These are phyloP conservation scores for Oikopleura vanhoeffeni DNA, from an alignment of 23 tunicate species.

Conservation along the genomic window DNA sequence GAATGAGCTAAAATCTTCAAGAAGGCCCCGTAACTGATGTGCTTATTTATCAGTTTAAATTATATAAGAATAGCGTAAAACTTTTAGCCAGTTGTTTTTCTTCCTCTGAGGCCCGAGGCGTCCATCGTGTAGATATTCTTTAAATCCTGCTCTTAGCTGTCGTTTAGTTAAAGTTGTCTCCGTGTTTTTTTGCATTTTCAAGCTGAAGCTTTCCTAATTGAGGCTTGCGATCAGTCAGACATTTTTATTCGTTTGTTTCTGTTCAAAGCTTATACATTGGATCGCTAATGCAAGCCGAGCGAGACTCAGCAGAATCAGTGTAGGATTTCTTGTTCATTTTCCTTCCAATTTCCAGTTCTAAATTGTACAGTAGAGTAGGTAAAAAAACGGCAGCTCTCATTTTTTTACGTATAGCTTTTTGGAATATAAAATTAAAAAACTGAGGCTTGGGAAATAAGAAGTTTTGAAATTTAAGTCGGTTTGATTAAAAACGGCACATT, in stretches of 20 bases:
- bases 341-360: conserved; percentile 61
- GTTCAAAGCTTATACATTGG: neutral
- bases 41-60: no score
- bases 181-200: neutral
- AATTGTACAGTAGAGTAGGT: no score
- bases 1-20: no score
- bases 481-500: no score
- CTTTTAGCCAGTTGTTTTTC: neutral
- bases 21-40: no score
- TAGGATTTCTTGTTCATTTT: conserved; percentile 38
- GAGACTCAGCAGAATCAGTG: conserved; percentile 14
- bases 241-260: neutral
- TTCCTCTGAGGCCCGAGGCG: neutral
- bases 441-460: no score
- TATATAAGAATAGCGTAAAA: no score
- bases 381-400: no score
- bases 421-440: no score
- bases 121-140: neutral
- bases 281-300: neutral
- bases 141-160: neutral
- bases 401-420: no score
- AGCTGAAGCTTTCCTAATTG: neutral
- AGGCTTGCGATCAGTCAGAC: neutral
- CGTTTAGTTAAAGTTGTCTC: neutral
- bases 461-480: no score